phyloP scores from a whole-genome alignment of 2,113 vertebrate genomes.

The pig (Sus scrofa) region T2T-Sscrofa CM000828.6:31583501-31584000 shows the following conservation, averaged over 20 bases:
- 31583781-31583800: neutral
- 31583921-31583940: too few relatives aligned
- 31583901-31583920: neutral
- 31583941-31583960: neutral
- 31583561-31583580: neutral
- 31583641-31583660: neutral
- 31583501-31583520: neutral
- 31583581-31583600: conserved; percentile 2
- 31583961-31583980: neutral
- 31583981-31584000: conserved; percentile 28
- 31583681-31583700: neutral
- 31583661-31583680: neutral
- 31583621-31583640: conserved; percentile 2
- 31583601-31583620: neutral
- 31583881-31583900: neutral
- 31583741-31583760: neutral
- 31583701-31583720: too few relatives aligned
- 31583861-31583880: neutral
- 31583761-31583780: neutral
- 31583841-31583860: neutral
- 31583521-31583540: neutral
- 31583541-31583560: conserved; percentile 28
- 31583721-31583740: rapidly evolving
- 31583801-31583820: neutral
- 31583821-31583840: neutral